These are phyloP conservation scores for Drosophila paranaensis DNA, from an alignment of 2,888 invertebrate species.

Conservation along the genomic window DNA sequence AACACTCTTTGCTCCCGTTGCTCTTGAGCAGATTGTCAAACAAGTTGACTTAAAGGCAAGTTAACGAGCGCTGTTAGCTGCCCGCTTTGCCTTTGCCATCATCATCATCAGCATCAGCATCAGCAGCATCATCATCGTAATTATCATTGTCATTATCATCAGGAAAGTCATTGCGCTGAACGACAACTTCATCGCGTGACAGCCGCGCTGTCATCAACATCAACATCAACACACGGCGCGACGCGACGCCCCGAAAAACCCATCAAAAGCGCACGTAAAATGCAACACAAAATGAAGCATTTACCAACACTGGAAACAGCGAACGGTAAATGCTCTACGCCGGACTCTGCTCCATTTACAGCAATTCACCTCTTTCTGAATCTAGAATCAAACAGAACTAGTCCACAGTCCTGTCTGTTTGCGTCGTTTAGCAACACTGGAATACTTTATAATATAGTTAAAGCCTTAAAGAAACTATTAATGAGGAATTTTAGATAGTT, in stretches of 20 bases:
- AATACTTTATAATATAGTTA: not conserved
- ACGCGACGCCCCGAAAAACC: slow-evolving; percentile 58
- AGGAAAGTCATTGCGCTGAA: slow-evolving; percentile 55
- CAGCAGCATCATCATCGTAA: slow-evolving; percentile 10
- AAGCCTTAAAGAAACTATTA: too few relatives aligned
- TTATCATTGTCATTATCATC: slow-evolving; percentile 22
- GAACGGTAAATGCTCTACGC: slow-evolving; percentile 25
- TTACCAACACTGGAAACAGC: slow-evolving; percentile 1
- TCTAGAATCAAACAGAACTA: not conserved
- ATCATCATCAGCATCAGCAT: slow-evolving; percentile 23
- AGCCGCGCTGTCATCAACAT: slow-evolving; percentile 70
- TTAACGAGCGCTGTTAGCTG: slow-evolving; percentile 65
- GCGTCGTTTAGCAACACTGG: not conserved
- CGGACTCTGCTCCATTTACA: not conserved
- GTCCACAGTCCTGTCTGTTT: too few relatives aligned
- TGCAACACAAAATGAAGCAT: slow-evolving; percentile 53
- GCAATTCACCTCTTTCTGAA: not conserved
- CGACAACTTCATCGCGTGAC: slow-evolving; percentile 72
- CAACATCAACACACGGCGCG: slow-evolving; percentile 56
- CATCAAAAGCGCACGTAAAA: slow-evolving; percentile 71
- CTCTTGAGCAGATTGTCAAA: slow-evolving; percentile 67
- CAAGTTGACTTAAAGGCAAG: slow-evolving; percentile 75
- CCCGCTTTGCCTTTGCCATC: slow-evolving; percentile 35
- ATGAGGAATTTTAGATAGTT: too few relatives aligned
- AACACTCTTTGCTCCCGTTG: slow-evolving; percentile 59